phyloP scores from a whole-genome alignment of 2,888 invertebrate genomes.

The Hemaris fuciformis region DNA sequence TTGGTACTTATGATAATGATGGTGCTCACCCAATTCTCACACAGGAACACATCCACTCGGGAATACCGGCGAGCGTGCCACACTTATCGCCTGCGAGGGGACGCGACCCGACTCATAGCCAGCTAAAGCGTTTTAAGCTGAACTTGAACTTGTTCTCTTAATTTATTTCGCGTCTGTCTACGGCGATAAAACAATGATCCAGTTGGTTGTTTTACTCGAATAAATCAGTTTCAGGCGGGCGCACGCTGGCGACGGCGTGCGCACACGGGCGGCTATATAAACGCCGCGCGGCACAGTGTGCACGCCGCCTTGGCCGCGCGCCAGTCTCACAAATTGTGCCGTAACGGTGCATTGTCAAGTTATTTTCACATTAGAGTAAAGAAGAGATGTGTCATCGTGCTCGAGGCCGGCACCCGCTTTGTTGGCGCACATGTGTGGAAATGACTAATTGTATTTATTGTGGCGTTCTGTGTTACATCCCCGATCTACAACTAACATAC shows the following conservation, averaged over 20 bases:
- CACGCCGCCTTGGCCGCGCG: background rate
- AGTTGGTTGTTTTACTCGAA: conserved; percentile 29
- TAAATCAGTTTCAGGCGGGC: conserved; percentile 37
- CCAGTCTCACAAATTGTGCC: background rate
- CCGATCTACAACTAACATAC: background rate
- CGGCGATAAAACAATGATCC: conserved; percentile 33
- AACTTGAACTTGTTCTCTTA: conserved; percentile 1
- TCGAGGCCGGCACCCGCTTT: background rate
- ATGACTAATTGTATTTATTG: background rate
- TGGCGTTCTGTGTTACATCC: background rate
- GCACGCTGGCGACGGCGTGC: background rate
- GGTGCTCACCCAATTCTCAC: no score
- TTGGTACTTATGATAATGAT: no score
- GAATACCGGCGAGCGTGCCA: no score
- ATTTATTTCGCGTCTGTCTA: conserved; percentile 29
- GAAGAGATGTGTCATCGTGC: background rate
- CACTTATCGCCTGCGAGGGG: background rate
- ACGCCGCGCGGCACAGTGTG: conserved; percentile 2
- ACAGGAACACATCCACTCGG: no score
- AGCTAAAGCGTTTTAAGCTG: conserved; percentile 1
- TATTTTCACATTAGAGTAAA: conserved; percentile 6
- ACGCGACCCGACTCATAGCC: background rate
- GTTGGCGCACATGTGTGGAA: background rate
- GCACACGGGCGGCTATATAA: conserved; percentile 14
- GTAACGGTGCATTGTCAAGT: conserved; percentile 1